Percentiles rank a stretch among this genome's conserved stretches.
phyloP scores from a whole-genome alignment of 2,113 vertebrate genomes.

The Marmota flaviventris region DNA sequence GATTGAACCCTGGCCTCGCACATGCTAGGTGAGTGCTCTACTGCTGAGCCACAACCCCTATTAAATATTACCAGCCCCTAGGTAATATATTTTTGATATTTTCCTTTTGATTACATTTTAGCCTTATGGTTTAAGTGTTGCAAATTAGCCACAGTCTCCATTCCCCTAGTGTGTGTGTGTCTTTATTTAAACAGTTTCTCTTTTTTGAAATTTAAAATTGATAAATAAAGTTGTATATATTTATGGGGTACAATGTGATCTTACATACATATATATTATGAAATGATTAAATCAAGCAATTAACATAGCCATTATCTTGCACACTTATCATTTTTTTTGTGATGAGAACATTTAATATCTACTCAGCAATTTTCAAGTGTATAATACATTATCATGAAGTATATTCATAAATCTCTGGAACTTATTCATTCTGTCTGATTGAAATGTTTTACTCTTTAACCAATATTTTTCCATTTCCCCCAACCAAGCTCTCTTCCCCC shows the following conservation, averaged over 20 bases:
- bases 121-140: background rate
- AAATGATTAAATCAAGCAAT: background rate
- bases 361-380: background rate
- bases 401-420: background rate
- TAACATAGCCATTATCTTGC: background rate
- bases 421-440: background rate
- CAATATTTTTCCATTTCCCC: background rate
- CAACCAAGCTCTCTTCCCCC: background rate
- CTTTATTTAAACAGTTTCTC: background rate
- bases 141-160: background rate
- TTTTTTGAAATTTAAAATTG: background rate
- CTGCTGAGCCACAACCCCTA: too few species aligned
- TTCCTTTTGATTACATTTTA: constrained; percentile 30
- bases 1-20: too few species aligned
- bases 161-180: background rate
- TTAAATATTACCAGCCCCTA: background rate
- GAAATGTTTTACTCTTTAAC: background rate
- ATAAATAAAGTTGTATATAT: background rate
- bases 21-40: too few species aligned
- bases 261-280: too few species aligned
- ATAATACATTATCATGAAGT: background rate
- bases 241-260: background rate
- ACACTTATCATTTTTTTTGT: background rate
- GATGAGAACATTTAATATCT: background rate
- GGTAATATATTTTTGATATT: background rate